phyloP scores from a whole-genome alignment of 2,113 vertebrate species.

The Forbesichthys agassizii region DNA sequence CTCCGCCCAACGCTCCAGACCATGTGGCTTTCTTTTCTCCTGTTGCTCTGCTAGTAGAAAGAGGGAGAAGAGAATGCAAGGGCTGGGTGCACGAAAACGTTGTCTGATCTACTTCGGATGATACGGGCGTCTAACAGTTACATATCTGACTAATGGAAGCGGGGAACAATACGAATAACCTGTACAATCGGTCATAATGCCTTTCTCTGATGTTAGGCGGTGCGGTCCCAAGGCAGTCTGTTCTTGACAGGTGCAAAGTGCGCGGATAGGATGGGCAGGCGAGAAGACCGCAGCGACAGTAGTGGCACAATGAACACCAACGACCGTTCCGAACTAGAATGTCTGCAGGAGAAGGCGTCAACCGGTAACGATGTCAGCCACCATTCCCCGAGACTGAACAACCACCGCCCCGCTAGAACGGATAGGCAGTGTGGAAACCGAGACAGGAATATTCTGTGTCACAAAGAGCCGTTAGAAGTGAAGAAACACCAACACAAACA shows the following conservation, averaged over 20 bases:
- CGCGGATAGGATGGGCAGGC: conserved; percentile 66
- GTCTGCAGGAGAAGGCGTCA: conserved; percentile 51
- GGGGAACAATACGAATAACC: conserved; percentile 13
- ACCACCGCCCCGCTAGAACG: conserved; percentile 2
- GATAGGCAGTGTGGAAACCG: conserved; percentile 16
- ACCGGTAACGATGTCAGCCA: conserved; percentile 30
- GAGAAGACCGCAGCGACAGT: conserved; percentile 54
- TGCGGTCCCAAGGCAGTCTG: neutral
- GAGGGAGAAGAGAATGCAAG: neutral
- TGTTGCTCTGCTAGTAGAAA: conserved; percentile 29
- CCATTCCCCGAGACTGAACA: conserved; percentile 11
- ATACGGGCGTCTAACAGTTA: neutral
- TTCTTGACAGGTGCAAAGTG: conserved; percentile 45
- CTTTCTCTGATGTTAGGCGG: neutral
- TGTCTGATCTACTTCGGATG: neutral
- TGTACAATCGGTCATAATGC: neutral
- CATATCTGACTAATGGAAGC: neutral
- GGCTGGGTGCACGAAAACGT: neutral
- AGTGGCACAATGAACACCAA: conserved; percentile 53
- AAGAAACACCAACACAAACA: conserved; percentile 83
- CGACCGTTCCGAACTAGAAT: conserved; percentile 56
- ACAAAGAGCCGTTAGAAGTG: conserved; percentile 51
- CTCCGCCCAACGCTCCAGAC: conserved; percentile 46
- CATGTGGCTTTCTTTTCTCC: conserved; percentile 37
- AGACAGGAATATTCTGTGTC: conserved; percentile 1